These are phyloP conservation scores for Euzophera pinguis DNA, from an alignment of 2,888 invertebrate genomes.

Conservation along the genomic window DNA sequence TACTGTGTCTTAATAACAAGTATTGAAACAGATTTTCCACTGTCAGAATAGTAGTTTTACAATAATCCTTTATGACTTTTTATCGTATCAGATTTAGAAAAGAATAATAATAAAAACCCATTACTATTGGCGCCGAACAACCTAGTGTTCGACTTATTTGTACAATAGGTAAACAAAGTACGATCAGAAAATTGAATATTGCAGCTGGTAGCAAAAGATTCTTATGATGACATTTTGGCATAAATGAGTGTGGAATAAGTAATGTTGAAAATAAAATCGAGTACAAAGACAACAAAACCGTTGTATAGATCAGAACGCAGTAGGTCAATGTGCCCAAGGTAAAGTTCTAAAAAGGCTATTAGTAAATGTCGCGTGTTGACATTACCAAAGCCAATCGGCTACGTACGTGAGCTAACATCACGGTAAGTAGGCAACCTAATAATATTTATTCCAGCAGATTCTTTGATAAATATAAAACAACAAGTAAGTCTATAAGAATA, in stretches of 20 bases:
- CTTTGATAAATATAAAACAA: background rate
- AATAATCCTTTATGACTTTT: too few relatives aligned
- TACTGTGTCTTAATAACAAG: background rate
- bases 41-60: too few relatives aligned
- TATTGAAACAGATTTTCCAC: background rate
- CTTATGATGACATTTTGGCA: too few relatives aligned
- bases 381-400: background rate
- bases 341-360: slow-evolving; percentile 2
- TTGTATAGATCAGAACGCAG: background rate
- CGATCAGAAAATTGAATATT: too few relatives aligned
- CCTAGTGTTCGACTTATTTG: too few relatives aligned
- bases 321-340: background rate
- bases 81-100: too few relatives aligned
- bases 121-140: too few relatives aligned
- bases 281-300: background rate
- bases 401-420: background rate
- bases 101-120: too few relatives aligned
- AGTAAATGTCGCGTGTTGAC: slow-evolving; percentile 1
- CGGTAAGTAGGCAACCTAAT: slow-evolving; percentile 1
- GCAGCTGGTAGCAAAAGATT: too few relatives aligned
- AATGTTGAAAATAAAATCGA: too few relatives aligned
- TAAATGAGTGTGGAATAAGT: too few relatives aligned
- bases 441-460: background rate
- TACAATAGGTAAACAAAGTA: too few relatives aligned
- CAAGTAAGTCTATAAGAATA: background rate